These are phyloP conservation scores for Phymorhynchus buccinoides DNA, from an alignment of 1,140 invertebrate species.

Conservation along the genomic window DNA sequence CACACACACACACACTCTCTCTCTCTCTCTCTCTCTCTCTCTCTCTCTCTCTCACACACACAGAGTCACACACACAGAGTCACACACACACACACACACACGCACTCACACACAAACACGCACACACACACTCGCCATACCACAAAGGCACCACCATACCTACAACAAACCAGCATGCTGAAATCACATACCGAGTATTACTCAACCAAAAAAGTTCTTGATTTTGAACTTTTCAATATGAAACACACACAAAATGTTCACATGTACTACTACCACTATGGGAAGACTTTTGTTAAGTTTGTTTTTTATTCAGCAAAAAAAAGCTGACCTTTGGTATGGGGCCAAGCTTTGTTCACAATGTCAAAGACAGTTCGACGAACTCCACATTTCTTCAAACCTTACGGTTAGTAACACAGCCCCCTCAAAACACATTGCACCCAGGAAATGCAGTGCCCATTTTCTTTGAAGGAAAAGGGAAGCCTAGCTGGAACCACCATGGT, in stretches of 20 bases:
- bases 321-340: constrained; percentile 22
- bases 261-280: too few relatives aligned
- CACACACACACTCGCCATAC: too few relatives aligned
- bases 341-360: background rate
- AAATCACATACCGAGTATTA: background rate
- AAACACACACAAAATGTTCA: background rate
- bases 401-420: too few relatives aligned
- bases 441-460: too few relatives aligned
- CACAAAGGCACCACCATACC: background rate
- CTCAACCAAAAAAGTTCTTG: background rate
- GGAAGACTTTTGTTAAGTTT: constrained; percentile 28
- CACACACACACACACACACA: constrained; percentile 27
- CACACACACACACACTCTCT: background rate
- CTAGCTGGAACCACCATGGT: too few relatives aligned
- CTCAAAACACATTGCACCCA: too few relatives aligned
- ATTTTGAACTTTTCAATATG: background rate
- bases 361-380: too few relatives aligned
- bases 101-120: background rate
- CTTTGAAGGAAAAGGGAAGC: too few relatives aligned
- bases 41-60: background rate
- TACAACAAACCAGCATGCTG: background rate
- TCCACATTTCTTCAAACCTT: too few relatives aligned
- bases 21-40: background rate
- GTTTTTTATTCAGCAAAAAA: constrained; percentile 15
- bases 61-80: background rate